Conservation (phyloP, 2,797 vertebrate genomes). For the Dipus sagitta region DNA sequence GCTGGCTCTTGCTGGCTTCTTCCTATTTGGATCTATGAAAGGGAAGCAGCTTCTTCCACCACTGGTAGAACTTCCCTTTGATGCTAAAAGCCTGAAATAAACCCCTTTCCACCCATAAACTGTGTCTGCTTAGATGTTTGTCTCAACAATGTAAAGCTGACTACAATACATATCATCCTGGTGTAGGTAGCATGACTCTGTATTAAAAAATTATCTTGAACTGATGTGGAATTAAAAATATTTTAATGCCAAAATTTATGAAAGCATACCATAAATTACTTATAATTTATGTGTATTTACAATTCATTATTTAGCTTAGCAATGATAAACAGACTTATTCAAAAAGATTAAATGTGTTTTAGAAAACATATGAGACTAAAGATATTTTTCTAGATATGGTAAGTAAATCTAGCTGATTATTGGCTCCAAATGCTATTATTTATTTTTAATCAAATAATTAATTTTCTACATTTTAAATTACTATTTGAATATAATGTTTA, state of each 20-base stretch:
- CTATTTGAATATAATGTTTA: neutral
- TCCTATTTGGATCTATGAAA: too few relatives aligned
- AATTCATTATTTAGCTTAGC: neutral
- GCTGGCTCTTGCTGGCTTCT: too few relatives aligned
- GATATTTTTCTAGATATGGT: neutral
- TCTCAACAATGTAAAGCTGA: too few relatives aligned
- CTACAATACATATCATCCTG: too few relatives aligned
- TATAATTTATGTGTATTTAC: neutral
- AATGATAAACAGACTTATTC: neutral
- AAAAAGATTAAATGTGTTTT: neutral
- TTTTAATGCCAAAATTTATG: neutral
- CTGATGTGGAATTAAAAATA: neutral
- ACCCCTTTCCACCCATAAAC: too few relatives aligned
- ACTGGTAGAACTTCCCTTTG: too few relatives aligned
- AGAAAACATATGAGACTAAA: neutral
- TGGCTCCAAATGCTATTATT: neutral
- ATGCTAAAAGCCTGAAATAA: too few relatives aligned
- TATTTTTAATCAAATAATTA: neutral
- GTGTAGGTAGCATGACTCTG: too few relatives aligned
- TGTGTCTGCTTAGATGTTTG: too few relatives aligned
- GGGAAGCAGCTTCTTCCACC: too few relatives aligned
- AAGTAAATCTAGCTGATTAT: neutral
- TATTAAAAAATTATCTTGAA: too few relatives aligned
- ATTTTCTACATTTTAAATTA: neutral
- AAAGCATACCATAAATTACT: neutral